Evolutionary conservation across 2,888 invertebrate species (phyloP).

Genomic region (Drosophila mettleri): DNA sequence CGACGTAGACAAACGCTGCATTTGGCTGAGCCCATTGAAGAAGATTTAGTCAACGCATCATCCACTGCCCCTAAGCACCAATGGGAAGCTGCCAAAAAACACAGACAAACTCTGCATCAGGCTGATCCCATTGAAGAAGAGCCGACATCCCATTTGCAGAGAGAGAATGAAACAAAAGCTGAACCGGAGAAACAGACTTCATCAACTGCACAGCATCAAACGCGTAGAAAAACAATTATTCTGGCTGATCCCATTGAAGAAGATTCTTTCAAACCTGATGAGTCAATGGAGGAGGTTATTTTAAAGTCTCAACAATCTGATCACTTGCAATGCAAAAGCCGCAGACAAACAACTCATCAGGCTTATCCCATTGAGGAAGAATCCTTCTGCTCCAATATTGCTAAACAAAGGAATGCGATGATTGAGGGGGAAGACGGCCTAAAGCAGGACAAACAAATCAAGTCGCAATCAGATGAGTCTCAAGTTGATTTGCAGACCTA

Average conservation of each 20-base stretch:
- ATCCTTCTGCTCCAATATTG: background rate
- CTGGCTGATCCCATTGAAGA: conserved; percentile 6
- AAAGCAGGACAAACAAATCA: background rate
- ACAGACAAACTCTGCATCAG: background rate
- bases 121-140: conserved; percentile 21
- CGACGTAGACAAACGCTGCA: conserved; percentile 20
- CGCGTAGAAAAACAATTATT: background rate
- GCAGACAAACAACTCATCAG: conserved; percentile 1
- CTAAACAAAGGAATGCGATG: background rate
- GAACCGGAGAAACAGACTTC: background rate
- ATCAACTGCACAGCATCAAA: background rate
- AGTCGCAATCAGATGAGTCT: background rate
- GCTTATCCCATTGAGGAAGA: conserved; percentile 23
- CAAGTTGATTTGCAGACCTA: background rate
- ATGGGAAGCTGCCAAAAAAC: background rate
- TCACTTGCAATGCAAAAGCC: background rate
- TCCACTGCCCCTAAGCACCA: background rate
- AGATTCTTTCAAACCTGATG: background rate
- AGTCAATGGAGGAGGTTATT: background rate
- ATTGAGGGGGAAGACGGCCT: conserved; percentile 3
- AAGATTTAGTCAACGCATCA: conserved; percentile 7
- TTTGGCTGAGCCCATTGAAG: conserved; percentile 13
- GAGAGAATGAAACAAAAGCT: background rate
- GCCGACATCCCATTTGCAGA: background rate
- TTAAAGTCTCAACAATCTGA: too few species aligned